A percentile compares a stretch with the other conserved stretches of the same genome.
Conservation (phyloP, 2,888 invertebrate species). For the Cyrtodaria siliqua region DNA sequence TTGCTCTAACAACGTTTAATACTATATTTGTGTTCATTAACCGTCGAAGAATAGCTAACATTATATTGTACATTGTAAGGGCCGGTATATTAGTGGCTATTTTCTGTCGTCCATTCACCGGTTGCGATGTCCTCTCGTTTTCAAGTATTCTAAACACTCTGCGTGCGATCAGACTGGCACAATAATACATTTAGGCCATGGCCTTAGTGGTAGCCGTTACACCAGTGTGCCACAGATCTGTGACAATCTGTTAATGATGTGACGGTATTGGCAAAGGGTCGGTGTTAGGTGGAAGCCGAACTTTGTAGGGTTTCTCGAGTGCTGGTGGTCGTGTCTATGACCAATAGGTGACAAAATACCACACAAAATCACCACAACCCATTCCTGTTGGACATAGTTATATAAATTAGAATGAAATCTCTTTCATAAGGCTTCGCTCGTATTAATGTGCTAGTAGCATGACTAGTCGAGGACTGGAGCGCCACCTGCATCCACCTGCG, state of each 20-base stretch:
- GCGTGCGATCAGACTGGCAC: too few relatives aligned
- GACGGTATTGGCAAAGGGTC: not conserved
- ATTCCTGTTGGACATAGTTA: too few relatives aligned
- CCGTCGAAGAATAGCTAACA: conserved; percentile 17
- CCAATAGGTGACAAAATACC: not conserved
- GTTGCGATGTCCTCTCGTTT: conserved; percentile 19
- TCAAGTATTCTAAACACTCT: conserved; percentile 11
- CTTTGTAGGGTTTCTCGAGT: not conserved
- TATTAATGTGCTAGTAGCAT: too few relatives aligned
- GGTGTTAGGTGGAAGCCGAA: not conserved
- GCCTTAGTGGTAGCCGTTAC: too few relatives aligned
- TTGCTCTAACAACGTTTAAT: conserved; percentile 24
- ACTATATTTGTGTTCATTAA: conserved; percentile 47
- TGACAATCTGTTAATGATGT: not conserved
- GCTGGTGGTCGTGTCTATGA: not conserved
- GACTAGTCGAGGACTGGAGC: too few relatives aligned
- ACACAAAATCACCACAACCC: not conserved
- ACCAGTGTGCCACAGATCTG: too few relatives aligned
- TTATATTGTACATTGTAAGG: conserved; percentile 2
- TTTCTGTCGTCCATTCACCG: conserved; percentile 11
- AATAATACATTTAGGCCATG: too few relatives aligned
- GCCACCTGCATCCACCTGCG: too few relatives aligned
- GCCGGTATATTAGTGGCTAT: conserved; percentile 14
- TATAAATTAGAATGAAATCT: too few relatives aligned
- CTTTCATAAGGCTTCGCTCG: too few relatives aligned